These are phyloP conservation scores for Anagyrus pseudococci DNA, from an alignment of 2,888 invertebrate genomes.

Conservation along the genomic window DNA sequence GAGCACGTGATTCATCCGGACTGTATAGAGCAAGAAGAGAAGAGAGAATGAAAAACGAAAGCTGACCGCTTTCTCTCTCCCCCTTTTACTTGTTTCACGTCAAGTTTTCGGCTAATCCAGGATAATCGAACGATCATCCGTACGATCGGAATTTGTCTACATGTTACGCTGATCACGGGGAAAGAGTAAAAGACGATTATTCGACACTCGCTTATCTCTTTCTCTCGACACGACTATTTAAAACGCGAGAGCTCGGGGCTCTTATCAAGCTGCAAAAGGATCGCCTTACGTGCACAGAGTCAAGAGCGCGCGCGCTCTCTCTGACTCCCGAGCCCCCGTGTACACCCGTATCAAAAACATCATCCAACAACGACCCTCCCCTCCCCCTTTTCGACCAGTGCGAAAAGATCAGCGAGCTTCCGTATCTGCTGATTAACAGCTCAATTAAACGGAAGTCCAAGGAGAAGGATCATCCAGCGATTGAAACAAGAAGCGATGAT, in stretches of 20 bases:
- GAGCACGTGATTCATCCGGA: constrained; percentile 43
- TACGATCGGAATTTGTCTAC: too few species aligned
- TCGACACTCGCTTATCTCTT: too few species aligned
- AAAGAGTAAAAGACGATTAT: too few species aligned
- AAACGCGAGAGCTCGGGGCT: neutral
- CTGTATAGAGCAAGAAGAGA: constrained; percentile 1
- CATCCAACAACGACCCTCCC: neutral
- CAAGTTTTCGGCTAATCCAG: too few species aligned
- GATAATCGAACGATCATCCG: too few species aligned
- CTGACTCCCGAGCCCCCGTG: neutral
- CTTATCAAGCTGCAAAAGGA: neutral
- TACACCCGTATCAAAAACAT: neutral
- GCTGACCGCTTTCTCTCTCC: too few species aligned
- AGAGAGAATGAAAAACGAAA: too few species aligned
- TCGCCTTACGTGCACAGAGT: neutral
- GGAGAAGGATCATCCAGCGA: too few species aligned
- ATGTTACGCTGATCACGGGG: too few species aligned
- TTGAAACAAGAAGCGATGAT: too few species aligned
- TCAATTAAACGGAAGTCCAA: neutral
- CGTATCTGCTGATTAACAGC: neutral
- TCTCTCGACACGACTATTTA: too few species aligned
- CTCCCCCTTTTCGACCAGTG: neutral
- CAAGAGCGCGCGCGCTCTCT: neutral
- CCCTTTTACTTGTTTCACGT: too few species aligned
- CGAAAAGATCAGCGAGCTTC: neutral